Base-by-base conservation (phyloP, 2,113 vertebrate species). In the Brachirus orientalis region DNA sequence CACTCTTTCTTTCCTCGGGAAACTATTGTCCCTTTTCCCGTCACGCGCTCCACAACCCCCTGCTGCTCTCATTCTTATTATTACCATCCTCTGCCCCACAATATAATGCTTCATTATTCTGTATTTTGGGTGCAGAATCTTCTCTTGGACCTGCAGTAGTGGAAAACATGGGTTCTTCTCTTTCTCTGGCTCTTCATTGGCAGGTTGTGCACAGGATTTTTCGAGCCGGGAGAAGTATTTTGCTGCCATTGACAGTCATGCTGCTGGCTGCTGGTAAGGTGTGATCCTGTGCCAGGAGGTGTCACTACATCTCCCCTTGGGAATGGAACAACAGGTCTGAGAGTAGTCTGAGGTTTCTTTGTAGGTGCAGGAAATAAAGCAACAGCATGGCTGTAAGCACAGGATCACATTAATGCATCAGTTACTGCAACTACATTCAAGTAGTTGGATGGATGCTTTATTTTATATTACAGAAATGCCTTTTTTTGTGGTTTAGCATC, bases 21-120 rank as follows among this genome's bases (percentile, higher is more conserved):
- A 86, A 72, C 85, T 76, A 82, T 88, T 88, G 85, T 87, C 79
- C 83, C 67, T 59, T 61, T 54, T 73, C 73, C 71, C 62, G 6
- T 71, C 66, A 40, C 38, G 28, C 57, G 74, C 72, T 28, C 16
- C 52, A 4, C 14, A 14, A 9, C 45, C 65, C 63, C 33, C 59
- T 50, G 54, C 54, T 64, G 44, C 14, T 44, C 37, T 66, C 63
- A 63, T 46, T 78, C 61, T 74, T 83, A 64, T 84, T 85, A 84
- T 83, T 80, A 80, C 63, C 75, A 66, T 63, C 37, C 59, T 78
- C 71, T 69, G 71, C 73, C 67, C 53, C 65, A 77, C 72, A 84
- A 75, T 72, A 83, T 83, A 86, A 85, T 76, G 60, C 69, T 70
- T 85, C 77, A 84, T 89, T 90, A 86, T 86, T 88, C 79, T 60